A percentile compares a stretch with the other conserved stretches of the same genome.
Conservation (phyloP, 2,113 vertebrate species). For the Bettongia penicillata region DNA sequence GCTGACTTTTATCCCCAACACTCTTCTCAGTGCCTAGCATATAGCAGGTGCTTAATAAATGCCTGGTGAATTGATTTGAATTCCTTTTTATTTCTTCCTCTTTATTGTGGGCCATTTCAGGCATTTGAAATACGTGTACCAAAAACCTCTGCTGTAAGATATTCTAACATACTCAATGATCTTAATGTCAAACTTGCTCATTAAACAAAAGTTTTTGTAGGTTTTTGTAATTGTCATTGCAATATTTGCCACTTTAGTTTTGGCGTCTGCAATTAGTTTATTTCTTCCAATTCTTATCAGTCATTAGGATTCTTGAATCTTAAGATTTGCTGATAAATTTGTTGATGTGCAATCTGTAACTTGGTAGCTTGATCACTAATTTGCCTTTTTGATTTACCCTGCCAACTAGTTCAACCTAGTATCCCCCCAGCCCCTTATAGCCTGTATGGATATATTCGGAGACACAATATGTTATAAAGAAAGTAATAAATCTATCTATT, state of each 20-base stretch:
- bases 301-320: background rate
- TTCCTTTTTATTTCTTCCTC: slow-evolving; percentile 42
- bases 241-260: background rate
- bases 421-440: no score
- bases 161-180: background rate
- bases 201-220: background rate
- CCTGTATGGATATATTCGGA: background rate
- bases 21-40: background rate
- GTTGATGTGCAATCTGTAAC: background rate
- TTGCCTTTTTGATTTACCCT: slow-evolving; percentile 13
- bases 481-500: background rate
- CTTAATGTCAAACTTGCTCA: background rate
- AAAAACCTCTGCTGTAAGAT: background rate
- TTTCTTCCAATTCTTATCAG: slow-evolving; percentile 17
- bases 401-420: background rate
- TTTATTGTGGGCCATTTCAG: slow-evolving; percentile 22
- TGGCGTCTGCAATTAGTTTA: background rate
- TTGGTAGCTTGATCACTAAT: background rate
- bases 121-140: background rate
- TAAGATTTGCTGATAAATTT: slow-evolving; percentile 18
- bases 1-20: background rate
- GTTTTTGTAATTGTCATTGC: slow-evolving; percentile 37
- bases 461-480: slow-evolving; percentile 27
- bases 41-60: background rate
- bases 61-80: background rate